Evolutionary conservation across 1,140 invertebrate genomes (phyloP).

Genomic region (Zophobas atratus): DNA sequence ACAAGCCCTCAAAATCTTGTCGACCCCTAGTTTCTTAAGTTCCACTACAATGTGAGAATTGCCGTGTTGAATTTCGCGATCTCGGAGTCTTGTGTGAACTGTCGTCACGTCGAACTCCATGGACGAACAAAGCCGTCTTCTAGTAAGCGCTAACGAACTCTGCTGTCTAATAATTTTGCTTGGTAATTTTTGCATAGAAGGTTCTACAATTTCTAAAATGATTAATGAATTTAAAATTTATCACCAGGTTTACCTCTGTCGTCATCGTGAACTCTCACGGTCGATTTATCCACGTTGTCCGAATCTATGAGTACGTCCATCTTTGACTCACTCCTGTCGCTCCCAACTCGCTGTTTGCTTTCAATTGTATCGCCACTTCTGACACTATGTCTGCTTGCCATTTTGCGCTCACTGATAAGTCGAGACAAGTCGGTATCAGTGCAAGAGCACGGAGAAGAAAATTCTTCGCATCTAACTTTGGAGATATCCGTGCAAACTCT

Average conservation of each 20-base stretch:
- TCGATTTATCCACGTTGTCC: constrained; percentile 28
- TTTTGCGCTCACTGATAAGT: no score
- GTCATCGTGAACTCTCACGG: constrained; percentile 23
- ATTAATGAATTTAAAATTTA: no score
- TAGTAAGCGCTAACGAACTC: constrained; percentile 41
- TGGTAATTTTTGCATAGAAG: no score
- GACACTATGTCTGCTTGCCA: no score
- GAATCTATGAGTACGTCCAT: constrained; percentile 47
- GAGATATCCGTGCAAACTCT: neutral
- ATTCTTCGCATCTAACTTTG: neutral
- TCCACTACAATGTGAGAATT: constrained; percentile 52
- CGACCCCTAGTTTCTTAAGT: constrained; percentile 56
- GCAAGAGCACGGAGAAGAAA: neutral
- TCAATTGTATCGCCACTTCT: no score
- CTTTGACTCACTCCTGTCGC: neutral
- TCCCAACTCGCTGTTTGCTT: no score
- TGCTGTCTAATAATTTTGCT: no score
- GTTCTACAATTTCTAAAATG: no score
- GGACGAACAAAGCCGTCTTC: constrained; percentile 59
- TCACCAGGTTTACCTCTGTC: neutral
- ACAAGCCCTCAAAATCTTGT: constrained; percentile 57
- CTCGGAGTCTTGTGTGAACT: constrained; percentile 47
- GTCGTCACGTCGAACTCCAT: constrained; percentile 58
- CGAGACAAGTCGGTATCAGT: neutral
- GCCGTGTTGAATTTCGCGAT: constrained; percentile 52